Evolutionary conservation across 2,113 vertebrate genomes (phyloP).

Genomic region (Sinocyclocheilus rhinocerous): DNA sequence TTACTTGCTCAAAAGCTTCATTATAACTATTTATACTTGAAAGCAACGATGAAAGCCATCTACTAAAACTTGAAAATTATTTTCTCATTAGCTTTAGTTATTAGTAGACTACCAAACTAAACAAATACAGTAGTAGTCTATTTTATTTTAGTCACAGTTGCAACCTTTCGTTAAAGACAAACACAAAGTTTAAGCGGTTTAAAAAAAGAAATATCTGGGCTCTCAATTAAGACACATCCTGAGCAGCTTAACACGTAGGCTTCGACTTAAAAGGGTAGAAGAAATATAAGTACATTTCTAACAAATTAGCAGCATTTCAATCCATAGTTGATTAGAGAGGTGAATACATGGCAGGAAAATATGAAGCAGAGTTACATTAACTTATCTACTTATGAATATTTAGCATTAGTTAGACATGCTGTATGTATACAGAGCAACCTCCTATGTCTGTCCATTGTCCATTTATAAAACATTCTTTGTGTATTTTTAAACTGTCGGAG

Average conservation of each 20-base stretch:
- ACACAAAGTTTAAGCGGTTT: constrained; percentile 27
- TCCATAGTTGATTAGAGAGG: constrained; percentile 47
- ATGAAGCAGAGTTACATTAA: constrained; percentile 27
- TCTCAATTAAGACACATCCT: constrained; percentile 48
- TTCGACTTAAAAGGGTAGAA: constrained; percentile 57
- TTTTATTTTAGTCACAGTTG: constrained; percentile 41
- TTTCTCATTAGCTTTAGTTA: constrained; percentile 12
- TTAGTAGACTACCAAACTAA: constrained; percentile 41
- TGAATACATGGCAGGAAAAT: constrained; percentile 31
- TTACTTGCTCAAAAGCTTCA: constrained; percentile 8
- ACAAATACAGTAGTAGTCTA: constrained; percentile 42
- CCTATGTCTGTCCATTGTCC: neutral
- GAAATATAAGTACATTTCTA: constrained; percentile 44
- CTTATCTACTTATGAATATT: constrained; percentile 25
- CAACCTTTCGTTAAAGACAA: constrained; percentile 38
- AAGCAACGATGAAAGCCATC: constrained; percentile 20
- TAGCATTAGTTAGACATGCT: constrained; percentile 41
- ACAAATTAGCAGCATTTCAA: constrained; percentile 55
- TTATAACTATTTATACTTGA: constrained; percentile 26
- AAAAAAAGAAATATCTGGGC: neutral
- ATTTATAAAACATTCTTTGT: constrained; percentile 40
- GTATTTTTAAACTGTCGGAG: neutral
- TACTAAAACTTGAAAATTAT: constrained; percentile 37
- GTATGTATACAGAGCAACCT: constrained; percentile 1
- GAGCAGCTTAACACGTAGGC: constrained; percentile 50